Evolutionary conservation across 2,113 vertebrate genomes (phyloP), one percentile per base, ranked within the genome.

Genomic region (Spermophilus dauricus): DNA sequence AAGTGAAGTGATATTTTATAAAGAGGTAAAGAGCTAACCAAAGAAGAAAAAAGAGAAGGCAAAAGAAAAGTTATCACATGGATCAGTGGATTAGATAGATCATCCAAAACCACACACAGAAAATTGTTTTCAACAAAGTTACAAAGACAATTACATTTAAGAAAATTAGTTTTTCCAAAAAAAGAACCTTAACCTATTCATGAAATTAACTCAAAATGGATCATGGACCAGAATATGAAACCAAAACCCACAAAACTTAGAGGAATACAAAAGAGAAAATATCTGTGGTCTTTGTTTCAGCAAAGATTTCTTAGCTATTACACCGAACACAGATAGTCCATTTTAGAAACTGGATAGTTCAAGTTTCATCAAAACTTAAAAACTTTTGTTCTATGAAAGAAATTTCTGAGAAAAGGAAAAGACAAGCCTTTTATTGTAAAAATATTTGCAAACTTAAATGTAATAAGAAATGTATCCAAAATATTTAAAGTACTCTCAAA

Each of bases 401-500:
- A 76, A 67, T 6, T 77, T 16, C 51, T 51, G 12, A 91, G 37
- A 58, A 91, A 76, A 51, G 3, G 20, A 76, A 53, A 89, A 39
- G 34, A 42, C 2, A 95, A 92, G 16, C 2, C 16, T 82, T 89
- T 8, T 14, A 32, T 76, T 84, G 22, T 42, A 37, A 89, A 91
- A 93, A 37, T 78, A 91, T 94, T 91, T 88, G 28, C 22, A 84
- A 96, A 61, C 4, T 16, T 75, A 8, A 75, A 75, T 78, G 14
- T 78, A 45, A n/a, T 73, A 81, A 76, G 58, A 13, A 16, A 39
- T 32, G 73, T 53, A 42, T 80, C 34, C 30, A 78, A 51, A 86
- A 92, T 94, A 90, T 93, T 86, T 86, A 92, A 80, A 5, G 24
- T 61, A 94, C 0, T 45, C 56, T 87, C 10, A 77, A 96, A 88